Base-by-base conservation (phyloP, 2,888 invertebrate genomes). In the Entomobrya proxima region DNA sequence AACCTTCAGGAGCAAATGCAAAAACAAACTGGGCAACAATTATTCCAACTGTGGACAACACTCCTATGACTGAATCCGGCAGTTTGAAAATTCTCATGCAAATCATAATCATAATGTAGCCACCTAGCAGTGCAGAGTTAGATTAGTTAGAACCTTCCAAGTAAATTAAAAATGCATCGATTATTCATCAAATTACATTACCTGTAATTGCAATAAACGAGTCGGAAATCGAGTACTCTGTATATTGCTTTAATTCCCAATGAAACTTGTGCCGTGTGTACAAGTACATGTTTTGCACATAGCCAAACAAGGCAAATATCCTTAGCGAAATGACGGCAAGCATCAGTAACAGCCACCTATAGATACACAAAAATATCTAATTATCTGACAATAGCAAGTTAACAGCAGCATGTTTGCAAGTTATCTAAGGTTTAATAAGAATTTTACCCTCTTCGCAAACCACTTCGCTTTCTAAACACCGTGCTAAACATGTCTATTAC, bases 231-330 rank as follows among this genome's bases (percentile, higher is more conserved):
- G 76, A 50, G 47, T 86, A 90, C 15, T 67, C 61, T 4, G 90
- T 87, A 55, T 83, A 90, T 9, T 86, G 58, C 24, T 84, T 47
- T 44, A 95, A 92, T n/a, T 93, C 92, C 96, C 95, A 96, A 21
- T 93, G 92, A 61, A 96, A 93, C 90, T 94, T 94, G 37, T 93
- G 92, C 86, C 94, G 93, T 6, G 94, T 91, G 90, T 95, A 96
- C 89, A 95, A 90, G 90, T 94, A 95, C 78, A 93, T 93, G 15
- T 95, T 92, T 11, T 92, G 90, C 7, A 91, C 75, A 32, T 93
- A 91, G 9, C 94, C 94, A 87, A 93, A 85, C 50, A 88, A 21
- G 6, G 82, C 77, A n/a, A 90, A 86, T 67, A 89, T 85, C 55
- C 88, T 37, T 27, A 90, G 32, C 30, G 86, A 89, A 18, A 89